Evolutionary conservation across 2,113 vertebrate genomes (phyloP), one percentile per base, ranked within the genome.

Genomic region (Trichechus manatus): DNA sequence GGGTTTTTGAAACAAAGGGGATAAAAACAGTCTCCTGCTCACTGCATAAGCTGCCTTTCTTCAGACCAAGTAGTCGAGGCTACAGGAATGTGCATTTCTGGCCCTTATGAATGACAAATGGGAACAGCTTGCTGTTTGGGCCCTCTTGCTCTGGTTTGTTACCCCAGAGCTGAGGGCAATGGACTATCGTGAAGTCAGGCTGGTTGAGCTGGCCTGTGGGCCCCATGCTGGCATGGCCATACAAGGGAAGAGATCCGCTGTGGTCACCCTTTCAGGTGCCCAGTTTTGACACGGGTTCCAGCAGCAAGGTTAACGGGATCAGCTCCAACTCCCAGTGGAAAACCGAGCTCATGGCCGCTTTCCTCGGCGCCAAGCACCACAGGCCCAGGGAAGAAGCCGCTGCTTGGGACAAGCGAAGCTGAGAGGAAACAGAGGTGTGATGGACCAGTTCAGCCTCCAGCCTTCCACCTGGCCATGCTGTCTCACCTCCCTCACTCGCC

Each of bases 91-190:
- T 36, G 90, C 84, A 53, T 79, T 72, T 81, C 91, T 88, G 64
- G 7, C 66, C 50, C 72, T 81, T 93, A 91, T 77, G 93, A 96
- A 96, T 92, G 47, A 97, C 97, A 97, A 93, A 96, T 42, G 36
- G 64, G 91, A 97, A 70, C 42, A 19, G 47, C 72, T 66, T 80
- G 91, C 66, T 89, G 85, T 92, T 97, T 81, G 85, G 85, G 92
- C 97, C 63, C 56, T 31, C 50, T 84, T 39, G 72, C 61, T 56
- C 59, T 33, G 93, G 89, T 97, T 92, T 96, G 91, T 93, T 70
- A 81, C 27, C 47, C 61, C 61, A 42, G 50, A 75, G 79, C 83
- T 4, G 42, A 72, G 39, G 63, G n/a, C 92, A 93, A 64, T 2
- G 44, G 56, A 53, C 29, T 29, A 39, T 6, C 42, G 31, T 4